These are phyloP conservation scores for Magallana gigas DNA, from an alignment of 1,140 invertebrate genomes.

Conservation along the genomic window DNA sequence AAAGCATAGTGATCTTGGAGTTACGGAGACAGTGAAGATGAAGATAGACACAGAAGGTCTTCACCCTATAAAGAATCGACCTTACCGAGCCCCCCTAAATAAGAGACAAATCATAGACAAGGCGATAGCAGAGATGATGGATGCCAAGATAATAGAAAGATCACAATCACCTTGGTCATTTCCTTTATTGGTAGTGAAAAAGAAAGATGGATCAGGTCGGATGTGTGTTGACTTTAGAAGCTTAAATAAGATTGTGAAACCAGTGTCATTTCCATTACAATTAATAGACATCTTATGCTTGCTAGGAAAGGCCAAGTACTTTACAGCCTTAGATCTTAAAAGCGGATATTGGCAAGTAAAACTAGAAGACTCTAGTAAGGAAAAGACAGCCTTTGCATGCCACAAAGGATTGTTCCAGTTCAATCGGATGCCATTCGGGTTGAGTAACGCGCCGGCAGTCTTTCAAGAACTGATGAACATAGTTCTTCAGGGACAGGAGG, in stretches of 20 bases:
- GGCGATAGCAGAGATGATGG: constrained; percentile 59
- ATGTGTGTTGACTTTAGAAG: constrained; percentile 69
- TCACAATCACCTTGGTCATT: constrained; percentile 59
- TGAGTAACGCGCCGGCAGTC: too few relatives aligned
- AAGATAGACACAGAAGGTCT: constrained; percentile 53
- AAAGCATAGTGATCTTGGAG: constrained; percentile 39
- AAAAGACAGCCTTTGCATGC: too few relatives aligned
- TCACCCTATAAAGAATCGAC: constrained; percentile 54
- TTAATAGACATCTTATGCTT: too few relatives aligned
- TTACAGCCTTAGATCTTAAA: too few relatives aligned
- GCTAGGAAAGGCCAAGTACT: too few relatives aligned
- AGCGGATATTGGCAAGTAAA: too few relatives aligned
- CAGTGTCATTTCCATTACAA: constrained; percentile 14
- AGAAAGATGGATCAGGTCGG: constrained; percentile 63
- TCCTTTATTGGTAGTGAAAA: constrained; percentile 62
- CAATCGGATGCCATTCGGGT: too few relatives aligned
- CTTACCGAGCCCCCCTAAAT: constrained; percentile 55
- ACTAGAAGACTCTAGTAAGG: too few relatives aligned
- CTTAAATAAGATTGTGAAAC: constrained; percentile 64
- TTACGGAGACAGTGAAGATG: constrained; percentile 50
- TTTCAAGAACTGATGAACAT: background rate
- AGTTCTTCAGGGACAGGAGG: too few relatives aligned
- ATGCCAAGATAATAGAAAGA: constrained; percentile 54
- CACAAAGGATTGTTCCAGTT: too few relatives aligned
- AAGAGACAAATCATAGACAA: constrained; percentile 52